phyloP scores from a whole-genome alignment of 2,113 vertebrate genomes.

The Nothobranchius kuhntae region DNA sequence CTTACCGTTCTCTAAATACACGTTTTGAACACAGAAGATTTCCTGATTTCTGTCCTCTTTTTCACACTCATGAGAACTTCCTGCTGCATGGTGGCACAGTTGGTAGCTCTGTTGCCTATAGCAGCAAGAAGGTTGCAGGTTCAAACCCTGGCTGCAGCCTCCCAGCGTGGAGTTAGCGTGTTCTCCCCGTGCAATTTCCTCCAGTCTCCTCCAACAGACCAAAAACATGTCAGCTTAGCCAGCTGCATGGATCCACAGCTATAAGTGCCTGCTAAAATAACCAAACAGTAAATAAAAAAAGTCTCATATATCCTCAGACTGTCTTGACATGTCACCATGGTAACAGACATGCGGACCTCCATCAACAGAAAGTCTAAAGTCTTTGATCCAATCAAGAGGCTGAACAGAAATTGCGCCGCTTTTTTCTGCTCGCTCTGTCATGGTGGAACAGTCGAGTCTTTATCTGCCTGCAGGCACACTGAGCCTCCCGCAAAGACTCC shows the following conservation, averaged over 20 bases:
- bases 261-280: too few species aligned
- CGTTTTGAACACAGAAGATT: not conserved
- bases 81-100: too few species aligned
- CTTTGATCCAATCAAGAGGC: not conserved
- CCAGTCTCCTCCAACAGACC: too few species aligned
- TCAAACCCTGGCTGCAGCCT: too few species aligned
- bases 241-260: too few species aligned
- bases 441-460: not conserved
- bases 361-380: not conserved
- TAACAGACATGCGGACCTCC: not conserved
- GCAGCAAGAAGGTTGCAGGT: too few species aligned
- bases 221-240: too few species aligned
- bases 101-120: too few species aligned
- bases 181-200: too few species aligned
- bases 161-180: too few species aligned
- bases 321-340: not conserved
- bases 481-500: not conserved
- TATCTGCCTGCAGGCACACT: not conserved
- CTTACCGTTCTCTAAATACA: not conserved
- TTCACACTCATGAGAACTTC: not conserved
- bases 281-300: too few species aligned
- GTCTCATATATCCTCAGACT: too few species aligned
- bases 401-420: not conserved
- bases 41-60: not conserved
- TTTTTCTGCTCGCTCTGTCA: not conserved